A percentile compares a stretch with the other conserved stretches of the same genome.
These are phyloP conservation scores for Drosophila aff. DNA, from an alignment of 1,140 invertebrate genomes.

Conservation along the genomic window DNA sequence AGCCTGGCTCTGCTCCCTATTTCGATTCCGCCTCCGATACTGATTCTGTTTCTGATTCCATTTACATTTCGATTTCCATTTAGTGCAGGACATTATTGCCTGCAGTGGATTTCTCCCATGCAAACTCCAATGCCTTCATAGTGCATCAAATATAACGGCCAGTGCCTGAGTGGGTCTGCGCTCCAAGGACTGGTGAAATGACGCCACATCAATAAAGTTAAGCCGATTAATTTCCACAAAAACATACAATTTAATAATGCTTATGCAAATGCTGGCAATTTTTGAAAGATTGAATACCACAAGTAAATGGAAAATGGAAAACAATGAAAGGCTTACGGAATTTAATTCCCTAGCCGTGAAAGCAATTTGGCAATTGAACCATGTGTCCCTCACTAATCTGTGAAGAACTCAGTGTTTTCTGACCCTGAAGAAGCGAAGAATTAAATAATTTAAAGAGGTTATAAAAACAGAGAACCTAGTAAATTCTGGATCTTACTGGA, in stretches of 20 bases:
- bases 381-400: neutral
- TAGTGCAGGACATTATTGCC: conserved; percentile 36
- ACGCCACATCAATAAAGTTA: conserved; percentile 20
- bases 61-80: conserved; percentile 36
- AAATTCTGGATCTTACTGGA: neutral
- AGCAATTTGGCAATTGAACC: conserved; percentile 1
- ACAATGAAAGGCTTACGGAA: conserved; percentile 12
- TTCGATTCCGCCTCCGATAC: neutral
- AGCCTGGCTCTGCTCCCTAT: neutral
- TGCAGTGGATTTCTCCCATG: neutral
- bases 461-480: too few relatives aligned
- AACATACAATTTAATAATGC: conserved; percentile 20
- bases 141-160: conserved; percentile 32
- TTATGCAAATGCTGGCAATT: neutral
- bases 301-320: neutral
- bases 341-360: neutral
- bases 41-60: neutral
- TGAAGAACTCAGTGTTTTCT: neutral
- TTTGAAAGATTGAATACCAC: neutral
- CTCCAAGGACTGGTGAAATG: conserved; percentile 3
- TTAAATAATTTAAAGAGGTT: neutral
- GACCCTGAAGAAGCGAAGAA: neutral
- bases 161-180: neutral
- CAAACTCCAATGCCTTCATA: conserved; percentile 1
- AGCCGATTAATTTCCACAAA: conserved; percentile 38